Percentiles rank a stretch among this genome's conserved stretches.
These are phyloP conservation scores for Thaleichthys pacificus DNA, from an alignment of 2,797 vertebrate genomes.

Conservation along the genomic window DNA sequence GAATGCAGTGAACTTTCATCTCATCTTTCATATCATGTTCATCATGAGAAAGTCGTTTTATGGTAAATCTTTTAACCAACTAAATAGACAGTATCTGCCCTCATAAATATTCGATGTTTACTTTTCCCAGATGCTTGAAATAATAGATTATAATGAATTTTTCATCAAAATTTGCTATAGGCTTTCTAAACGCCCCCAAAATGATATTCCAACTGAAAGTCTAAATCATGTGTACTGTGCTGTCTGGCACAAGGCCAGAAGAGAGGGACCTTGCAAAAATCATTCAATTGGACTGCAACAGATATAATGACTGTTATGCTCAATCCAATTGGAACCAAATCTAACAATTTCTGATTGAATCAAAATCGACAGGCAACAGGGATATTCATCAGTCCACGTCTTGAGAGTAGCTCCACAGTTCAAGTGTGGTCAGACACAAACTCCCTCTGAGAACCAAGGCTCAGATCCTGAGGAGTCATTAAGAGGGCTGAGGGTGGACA, in stretches of 20 bases:
- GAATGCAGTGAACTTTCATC: not conserved
- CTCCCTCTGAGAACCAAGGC: constrained; percentile 39
- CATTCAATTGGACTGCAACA: constrained; percentile 19
- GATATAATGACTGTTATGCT: constrained; percentile 40
- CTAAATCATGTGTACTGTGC: not conserved
- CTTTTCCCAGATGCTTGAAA: not conserved
- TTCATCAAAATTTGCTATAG: no score
- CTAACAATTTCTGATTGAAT: constrained; percentile 36
- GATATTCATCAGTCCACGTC: constrained; percentile 2
- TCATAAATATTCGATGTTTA: constrained; percentile 5
- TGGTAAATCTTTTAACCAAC: not conserved
- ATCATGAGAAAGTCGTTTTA: not conserved
- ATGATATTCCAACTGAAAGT: no score
- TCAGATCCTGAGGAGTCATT: constrained; percentile 58
- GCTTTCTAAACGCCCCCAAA: not conserved
- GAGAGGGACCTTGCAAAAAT: no score
- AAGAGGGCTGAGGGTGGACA: constrained; percentile 56
- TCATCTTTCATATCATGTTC: not conserved
- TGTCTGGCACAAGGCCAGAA: no score
- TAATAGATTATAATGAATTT: not conserved
- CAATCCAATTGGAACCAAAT: constrained; percentile 26
- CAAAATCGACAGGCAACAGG: not conserved
- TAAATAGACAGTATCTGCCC: not conserved
- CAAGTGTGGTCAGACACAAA: constrained; percentile 42
- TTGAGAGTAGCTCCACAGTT: constrained; percentile 30